These are phyloP conservation scores for Ochotona princeps DNA, from an alignment of 2,113 vertebrate genomes.

Conservation along the genomic window DNA sequence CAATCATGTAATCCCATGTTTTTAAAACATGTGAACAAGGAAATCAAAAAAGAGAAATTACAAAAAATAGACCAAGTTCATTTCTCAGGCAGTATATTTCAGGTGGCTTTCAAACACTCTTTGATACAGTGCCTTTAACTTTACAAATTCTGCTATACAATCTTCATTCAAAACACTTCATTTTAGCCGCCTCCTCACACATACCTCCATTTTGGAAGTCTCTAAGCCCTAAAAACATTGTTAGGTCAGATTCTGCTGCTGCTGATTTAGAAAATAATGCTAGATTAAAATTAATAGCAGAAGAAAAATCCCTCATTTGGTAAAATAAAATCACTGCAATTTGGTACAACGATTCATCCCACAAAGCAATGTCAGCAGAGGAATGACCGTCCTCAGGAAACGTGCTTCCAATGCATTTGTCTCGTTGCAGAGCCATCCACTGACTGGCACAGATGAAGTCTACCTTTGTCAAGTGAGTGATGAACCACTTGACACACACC, in stretches of 20 bases:
- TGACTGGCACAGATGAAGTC: neutral
- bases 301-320: neutral
- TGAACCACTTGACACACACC: neutral
- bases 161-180: constrained; percentile 22
- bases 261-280: constrained; percentile 40
- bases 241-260: neutral
- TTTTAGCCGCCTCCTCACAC: neutral
- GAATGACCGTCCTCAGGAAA: neutral
- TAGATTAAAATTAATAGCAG: constrained; percentile 2
- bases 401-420: neutral
- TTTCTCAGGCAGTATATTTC: constrained; percentile 34
- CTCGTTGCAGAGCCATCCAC: neutral
- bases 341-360: constrained; percentile 3
- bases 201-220: neutral
- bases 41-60: constrained; percentile 65
- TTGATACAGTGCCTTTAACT: neutral
- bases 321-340: constrained; percentile 16
- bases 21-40: constrained; percentile 59
- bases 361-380: neutral
- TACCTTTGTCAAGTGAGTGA: neutral
- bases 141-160: neutral
- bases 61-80: constrained; percentile 60
- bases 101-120: neutral
- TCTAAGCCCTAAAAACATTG: neutral
- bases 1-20: constrained; percentile 68